Evolutionary conservation across 2,113 vertebrate genomes (phyloP).

Genomic region (Ginglymostoma cirratum): DNA sequence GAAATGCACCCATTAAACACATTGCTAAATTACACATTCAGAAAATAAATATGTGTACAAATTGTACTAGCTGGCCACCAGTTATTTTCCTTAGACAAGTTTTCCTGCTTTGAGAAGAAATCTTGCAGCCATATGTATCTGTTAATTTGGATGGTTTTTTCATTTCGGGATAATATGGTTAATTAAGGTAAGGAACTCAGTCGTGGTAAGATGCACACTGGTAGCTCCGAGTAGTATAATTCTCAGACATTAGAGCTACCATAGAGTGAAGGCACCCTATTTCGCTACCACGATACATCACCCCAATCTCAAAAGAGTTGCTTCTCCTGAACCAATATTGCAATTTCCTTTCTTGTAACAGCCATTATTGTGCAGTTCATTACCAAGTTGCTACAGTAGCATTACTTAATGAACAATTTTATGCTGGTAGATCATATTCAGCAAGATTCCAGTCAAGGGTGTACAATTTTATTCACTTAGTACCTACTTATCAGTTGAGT

Average conservation of each 20-base stretch:
- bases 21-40: background rate
- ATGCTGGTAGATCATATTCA: too few relatives aligned
- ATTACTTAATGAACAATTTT: background rate
- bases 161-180: background rate
- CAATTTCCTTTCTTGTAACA: background rate
- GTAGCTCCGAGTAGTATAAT: background rate
- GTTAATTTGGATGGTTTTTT: background rate
- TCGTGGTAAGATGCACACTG: background rate
- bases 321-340: background rate
- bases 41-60: conserved; percentile 25
- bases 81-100: background rate
- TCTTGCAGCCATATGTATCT: background rate
- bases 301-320: background rate
- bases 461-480: background rate
- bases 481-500: background rate
- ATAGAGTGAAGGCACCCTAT: background rate
- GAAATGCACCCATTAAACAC: background rate
- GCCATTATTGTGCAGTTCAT: background rate
- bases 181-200: background rate
- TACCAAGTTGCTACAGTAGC: background rate
- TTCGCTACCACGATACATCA: background rate
- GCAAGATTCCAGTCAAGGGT: too few relatives aligned
- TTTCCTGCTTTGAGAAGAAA: background rate
- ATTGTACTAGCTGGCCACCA: background rate
- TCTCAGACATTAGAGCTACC: background rate